Conservation (phyloP, 2,888 invertebrate genomes). For the Isotomurus palustris region DNA sequence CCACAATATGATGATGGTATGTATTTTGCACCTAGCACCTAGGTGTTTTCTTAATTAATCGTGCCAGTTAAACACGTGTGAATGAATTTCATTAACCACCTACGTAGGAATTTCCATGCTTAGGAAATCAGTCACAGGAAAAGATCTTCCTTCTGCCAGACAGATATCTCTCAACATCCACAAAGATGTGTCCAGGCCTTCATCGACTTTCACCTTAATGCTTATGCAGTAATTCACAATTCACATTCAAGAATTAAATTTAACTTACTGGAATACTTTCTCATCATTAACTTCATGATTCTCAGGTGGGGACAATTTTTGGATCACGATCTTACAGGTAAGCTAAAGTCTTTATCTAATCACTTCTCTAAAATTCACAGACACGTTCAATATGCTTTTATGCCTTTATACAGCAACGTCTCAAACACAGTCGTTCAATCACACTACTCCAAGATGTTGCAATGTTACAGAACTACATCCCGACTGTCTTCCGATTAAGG, state of each 20-base stretch:
- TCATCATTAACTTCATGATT: too few species aligned
- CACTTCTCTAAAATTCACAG: background rate
- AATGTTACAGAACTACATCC: slow-evolving; percentile 61
- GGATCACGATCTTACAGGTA: slow-evolving; percentile 75
- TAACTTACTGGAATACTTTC: background rate
- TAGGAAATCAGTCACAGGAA: slow-evolving; percentile 39
- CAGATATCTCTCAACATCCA: slow-evolving; percentile 39
- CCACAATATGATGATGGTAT: slow-evolving; percentile 76
- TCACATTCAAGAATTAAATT: background rate
- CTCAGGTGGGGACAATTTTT: slow-evolving; percentile 72
- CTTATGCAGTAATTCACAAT: slow-evolving; percentile 64
- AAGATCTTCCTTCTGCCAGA: slow-evolving; percentile 42
- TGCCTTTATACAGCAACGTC: background rate
- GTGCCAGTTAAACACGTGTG: background rate
- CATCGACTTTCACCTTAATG: slow-evolving; percentile 67
- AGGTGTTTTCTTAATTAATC: background rate
- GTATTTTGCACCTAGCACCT: background rate
- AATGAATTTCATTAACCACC: too few species aligned
- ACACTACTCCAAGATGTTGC: slow-evolving; percentile 43
- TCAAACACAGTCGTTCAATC: slow-evolving; percentile 35
- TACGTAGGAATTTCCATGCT: slow-evolving; percentile 39
- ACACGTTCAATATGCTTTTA: background rate
- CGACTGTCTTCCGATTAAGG: slow-evolving; percentile 71
- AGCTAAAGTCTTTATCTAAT: background rate
- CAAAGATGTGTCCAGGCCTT: slow-evolving; percentile 43